Conservation (phyloP, 2,888 invertebrate species). For the Cremastinae sp. region DNA sequence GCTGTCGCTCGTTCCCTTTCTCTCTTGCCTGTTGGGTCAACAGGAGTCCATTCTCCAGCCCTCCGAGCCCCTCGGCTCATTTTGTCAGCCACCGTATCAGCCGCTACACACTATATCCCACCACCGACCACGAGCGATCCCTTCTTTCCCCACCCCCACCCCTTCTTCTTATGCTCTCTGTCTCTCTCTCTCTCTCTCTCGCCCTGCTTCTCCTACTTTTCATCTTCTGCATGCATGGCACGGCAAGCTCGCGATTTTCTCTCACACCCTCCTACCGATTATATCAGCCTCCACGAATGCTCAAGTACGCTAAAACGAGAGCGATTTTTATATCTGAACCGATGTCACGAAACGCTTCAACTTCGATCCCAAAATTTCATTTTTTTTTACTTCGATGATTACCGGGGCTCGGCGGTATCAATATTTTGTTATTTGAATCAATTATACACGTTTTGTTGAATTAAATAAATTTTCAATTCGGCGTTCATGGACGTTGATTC, state of each 20-base stretch:
- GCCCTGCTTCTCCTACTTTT: constrained; percentile 33
- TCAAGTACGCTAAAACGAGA: background rate
- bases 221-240: constrained; percentile 18
- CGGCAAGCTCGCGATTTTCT: constrained; percentile 61
- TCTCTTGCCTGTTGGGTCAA: constrained; percentile 5
- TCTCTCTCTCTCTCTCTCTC: constrained; percentile 12
- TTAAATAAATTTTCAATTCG: too few species aligned
- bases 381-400: too few species aligned
- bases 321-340: too few species aligned
- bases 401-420: too few species aligned
- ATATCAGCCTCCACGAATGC: background rate
- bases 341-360: background rate
- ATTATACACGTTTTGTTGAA: too few species aligned
- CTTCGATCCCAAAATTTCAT: background rate
- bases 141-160: constrained; percentile 4
- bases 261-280: constrained; percentile 28
- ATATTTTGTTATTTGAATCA: too few species aligned
- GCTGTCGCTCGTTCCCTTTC: constrained; percentile 25
- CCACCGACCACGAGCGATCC: constrained; percentile 29
- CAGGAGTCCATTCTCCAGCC: constrained; percentile 30
- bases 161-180: constrained; percentile 32
- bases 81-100: constrained; percentile 26
- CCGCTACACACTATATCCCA: constrained; percentile 30
- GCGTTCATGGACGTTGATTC: too few species aligned
- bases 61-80: constrained; percentile 42